These are phyloP conservation scores for Drosophila ustulata DNA, from an alignment of 2,888 invertebrate species.

Conservation along the genomic window DNA sequence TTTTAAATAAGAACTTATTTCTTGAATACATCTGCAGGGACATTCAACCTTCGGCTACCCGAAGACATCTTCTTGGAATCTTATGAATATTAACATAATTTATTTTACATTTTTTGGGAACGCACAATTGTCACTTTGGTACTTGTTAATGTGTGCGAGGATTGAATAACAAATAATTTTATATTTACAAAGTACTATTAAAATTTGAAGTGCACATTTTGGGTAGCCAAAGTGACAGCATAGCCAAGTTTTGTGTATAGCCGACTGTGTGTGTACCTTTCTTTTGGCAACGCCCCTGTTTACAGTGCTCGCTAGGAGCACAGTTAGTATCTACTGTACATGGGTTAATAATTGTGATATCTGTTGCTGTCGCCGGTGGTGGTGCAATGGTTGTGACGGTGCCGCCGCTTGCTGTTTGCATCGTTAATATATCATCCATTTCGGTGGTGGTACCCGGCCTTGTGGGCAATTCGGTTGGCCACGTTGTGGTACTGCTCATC, in stretches of 20 bases:
- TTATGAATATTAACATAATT: constrained; percentile 21
- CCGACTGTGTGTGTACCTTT: constrained; percentile 82
- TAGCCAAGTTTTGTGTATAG: constrained; percentile 34
- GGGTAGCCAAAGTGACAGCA: constrained; percentile 48
- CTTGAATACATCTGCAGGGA: constrained; percentile 1
- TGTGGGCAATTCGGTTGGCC: constrained; percentile 68
- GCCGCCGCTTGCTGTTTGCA: constrained; percentile 49
- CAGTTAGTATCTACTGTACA: constrained; percentile 88
- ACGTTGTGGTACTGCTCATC: constrained; percentile 52
- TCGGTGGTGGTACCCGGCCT: constrained; percentile 76
- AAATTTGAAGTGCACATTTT: constrained; percentile 22
- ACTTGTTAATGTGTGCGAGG: constrained; percentile 19
- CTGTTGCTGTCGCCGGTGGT: constrained; percentile 59
- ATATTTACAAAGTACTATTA: constrained; percentile 43
- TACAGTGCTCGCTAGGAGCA: constrained; percentile 87
- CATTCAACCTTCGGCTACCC: constrained; percentile 19
- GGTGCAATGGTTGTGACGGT: constrained; percentile 58
- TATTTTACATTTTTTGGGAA: constrained; percentile 39
- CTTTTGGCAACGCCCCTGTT: constrained; percentile 86
- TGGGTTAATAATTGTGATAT: constrained; percentile 83
- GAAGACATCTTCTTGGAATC: constrained; percentile 11
- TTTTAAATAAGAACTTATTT: neutral
- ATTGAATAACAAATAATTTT: constrained; percentile 1
- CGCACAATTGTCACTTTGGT: constrained; percentile 49
- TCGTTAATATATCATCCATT: constrained; percentile 57